A percentile compares a stretch with the other conserved stretches of the same genome.
Evolutionary conservation across 2,113 vertebrate genomes (phyloP).

Genomic region (Cricetomys ansorgei): DNA sequence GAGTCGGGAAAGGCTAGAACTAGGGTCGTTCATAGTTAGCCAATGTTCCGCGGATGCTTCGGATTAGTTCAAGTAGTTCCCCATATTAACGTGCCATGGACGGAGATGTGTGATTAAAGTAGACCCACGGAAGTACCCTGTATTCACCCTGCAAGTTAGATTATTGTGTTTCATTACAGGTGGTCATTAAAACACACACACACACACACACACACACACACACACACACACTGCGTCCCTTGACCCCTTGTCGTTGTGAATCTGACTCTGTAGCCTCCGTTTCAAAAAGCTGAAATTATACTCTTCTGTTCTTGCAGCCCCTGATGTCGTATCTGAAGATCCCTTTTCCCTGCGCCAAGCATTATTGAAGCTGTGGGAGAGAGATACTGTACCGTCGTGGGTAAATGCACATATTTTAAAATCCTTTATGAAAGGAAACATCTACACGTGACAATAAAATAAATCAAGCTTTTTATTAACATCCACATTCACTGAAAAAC

Average conservation of each 20-base stretch:
- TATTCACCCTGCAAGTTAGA: slow-evolving; percentile 14
- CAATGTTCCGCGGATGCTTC: not conserved
- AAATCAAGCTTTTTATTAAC: slow-evolving; percentile 51
- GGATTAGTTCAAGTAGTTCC: not conserved
- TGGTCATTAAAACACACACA: not conserved
- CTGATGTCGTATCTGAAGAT: slow-evolving; percentile 8
- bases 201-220: too few species aligned
- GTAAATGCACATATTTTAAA: not conserved
- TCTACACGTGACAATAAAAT: slow-evolving; percentile 25
- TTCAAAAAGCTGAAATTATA: slow-evolving; percentile 56
- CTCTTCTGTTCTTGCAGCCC: not conserved
- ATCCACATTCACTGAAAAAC: not conserved
- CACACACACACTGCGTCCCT: too few species aligned
- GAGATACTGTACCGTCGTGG: not conserved
- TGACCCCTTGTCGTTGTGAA: not conserved
- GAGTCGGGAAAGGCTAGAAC: not conserved
- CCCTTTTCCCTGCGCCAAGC: not conserved
- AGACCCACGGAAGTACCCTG: not conserved
- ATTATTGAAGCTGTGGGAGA: not conserved
- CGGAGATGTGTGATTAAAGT: slow-evolving; percentile 11
- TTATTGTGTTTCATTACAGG: not conserved
- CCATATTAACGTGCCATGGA: not conserved
- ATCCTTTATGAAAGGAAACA: slow-evolving; percentile 44
- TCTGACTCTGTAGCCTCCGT: not conserved
- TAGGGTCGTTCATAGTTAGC: not conserved